Evolutionary conservation across 2,113 vertebrate species (phyloP).

Genomic region (Eublepharis macularius): DNA sequence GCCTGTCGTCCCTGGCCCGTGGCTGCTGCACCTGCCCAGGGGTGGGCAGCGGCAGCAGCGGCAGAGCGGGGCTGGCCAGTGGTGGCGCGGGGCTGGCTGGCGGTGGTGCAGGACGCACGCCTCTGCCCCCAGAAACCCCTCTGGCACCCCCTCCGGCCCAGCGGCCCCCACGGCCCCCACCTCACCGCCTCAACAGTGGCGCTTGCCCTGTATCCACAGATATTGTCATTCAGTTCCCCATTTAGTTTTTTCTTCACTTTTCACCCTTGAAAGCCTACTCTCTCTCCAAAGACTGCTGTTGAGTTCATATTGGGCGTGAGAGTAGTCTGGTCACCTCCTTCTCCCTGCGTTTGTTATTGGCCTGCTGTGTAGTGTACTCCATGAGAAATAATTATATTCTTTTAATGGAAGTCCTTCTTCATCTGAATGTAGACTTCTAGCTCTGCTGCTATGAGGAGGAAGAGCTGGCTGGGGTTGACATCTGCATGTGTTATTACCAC

Average conservation of each 20-base stretch:
- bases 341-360: neutral
- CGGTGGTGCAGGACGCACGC: too few species aligned
- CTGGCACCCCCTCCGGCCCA: too few species aligned
- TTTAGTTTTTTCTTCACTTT: neutral
- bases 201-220: too few species aligned
- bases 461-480: neutral
- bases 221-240: too few species aligned
- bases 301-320: neutral
- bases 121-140: too few species aligned
- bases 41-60: too few species aligned
- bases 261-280: neutral
- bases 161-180: too few species aligned
- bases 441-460: neutral
- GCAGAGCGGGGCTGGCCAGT: too few species aligned
- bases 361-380: neutral
- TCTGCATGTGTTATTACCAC: neutral
- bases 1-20: too few species aligned
- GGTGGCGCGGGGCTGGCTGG: too few species aligned
- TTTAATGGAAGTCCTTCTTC: accelerated
- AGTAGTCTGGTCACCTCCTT: neutral
- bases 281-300: neutral
- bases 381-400: neutral
- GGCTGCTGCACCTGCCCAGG: too few species aligned
- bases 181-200: too few species aligned
- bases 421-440: neutral